Percentiles rank a stretch among this genome's conserved stretches.
Evolutionary conservation across 2,797 vertebrate species (phyloP).

Genomic region (Vespertilio murinus): DNA sequence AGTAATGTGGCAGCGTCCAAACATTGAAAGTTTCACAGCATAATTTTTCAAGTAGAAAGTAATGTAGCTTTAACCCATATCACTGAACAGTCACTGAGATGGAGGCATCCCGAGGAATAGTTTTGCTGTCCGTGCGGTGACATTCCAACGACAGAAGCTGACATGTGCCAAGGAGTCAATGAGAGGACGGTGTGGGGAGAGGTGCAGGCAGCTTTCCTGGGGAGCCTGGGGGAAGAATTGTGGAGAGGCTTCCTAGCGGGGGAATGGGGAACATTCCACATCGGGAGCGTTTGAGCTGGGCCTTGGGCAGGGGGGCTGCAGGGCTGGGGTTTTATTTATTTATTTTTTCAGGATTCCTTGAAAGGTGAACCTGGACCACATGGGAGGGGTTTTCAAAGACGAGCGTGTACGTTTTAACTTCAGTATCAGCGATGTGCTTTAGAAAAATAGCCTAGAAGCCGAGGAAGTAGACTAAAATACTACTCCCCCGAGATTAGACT

Average conservation of each 20-base stretch:
- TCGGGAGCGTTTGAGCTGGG: neutral
- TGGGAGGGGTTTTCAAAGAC: neutral
- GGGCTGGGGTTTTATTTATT: too few species aligned
- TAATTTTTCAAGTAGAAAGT: neutral
- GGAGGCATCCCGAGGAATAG: neutral
- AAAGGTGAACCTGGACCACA: neutral
- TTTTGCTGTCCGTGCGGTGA: neutral
- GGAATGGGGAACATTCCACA: neutral
- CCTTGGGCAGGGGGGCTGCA: neutral
- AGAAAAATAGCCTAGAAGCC: slow-evolving; percentile 8
- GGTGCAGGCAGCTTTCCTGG: neutral
- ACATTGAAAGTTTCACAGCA: neutral
- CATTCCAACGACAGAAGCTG: neutral
- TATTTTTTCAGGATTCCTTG: neutral
- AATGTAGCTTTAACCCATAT: neutral
- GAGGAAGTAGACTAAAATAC: neutral
- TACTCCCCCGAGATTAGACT: neutral
- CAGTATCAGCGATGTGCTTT: neutral
- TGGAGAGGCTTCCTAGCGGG: neutral
- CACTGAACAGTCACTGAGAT: neutral
- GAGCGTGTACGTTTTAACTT: neutral
- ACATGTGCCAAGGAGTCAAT: neutral
- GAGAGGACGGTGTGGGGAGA: neutral
- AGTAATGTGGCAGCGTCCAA: neutral
- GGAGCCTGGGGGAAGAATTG: neutral